Evolutionary conservation across 1,140 invertebrate genomes (phyloP).

Genomic region (Rhynchophorus ferrugineus): DNA sequence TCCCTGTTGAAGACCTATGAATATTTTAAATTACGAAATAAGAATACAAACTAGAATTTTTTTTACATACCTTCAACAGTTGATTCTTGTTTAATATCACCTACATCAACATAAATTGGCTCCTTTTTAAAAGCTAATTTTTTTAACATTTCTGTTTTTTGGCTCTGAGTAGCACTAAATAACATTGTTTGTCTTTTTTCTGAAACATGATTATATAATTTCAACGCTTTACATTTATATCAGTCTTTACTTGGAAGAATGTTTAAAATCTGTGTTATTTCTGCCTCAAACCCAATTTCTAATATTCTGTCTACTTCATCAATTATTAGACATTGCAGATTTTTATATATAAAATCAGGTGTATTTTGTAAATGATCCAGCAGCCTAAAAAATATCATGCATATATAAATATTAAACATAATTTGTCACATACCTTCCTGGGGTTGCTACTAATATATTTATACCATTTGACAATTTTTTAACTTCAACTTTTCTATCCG

Average conservation of each 20-base stretch:
- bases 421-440: conserved; percentile 57
- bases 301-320: conserved; percentile 98
- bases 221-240: neutral
- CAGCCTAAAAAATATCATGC: conserved; percentile 41
- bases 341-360: conserved; percentile 90
- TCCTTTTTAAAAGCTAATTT: conserved; percentile 89
- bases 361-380: conserved; percentile 98
- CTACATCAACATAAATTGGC: conserved; percentile 93
- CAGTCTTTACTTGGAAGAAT: conserved; percentile 81
- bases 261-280: conserved; percentile 94
- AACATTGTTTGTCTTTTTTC: conserved; percentile 96
- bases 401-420: conserved; percentile 1
- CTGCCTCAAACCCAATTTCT: conserved; percentile 98
- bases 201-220: conserved; percentile 42
- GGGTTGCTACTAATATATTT: conserved; percentile 99
- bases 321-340: conserved; percentile 93
- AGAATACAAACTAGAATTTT: neutral
- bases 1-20: conserved; percentile 75
- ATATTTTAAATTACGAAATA: neutral
- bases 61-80: conserved; percentile 71
- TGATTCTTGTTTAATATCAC: conserved; percentile 77
- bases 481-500: conserved; percentile 87
- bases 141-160: conserved; percentile 87
- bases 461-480: conserved; percentile 88
- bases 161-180: conserved; percentile 95